These are phyloP conservation scores for Petaurus breviceps DNA, from an alignment of 2,113 vertebrate species.

Conservation along the genomic window DNA sequence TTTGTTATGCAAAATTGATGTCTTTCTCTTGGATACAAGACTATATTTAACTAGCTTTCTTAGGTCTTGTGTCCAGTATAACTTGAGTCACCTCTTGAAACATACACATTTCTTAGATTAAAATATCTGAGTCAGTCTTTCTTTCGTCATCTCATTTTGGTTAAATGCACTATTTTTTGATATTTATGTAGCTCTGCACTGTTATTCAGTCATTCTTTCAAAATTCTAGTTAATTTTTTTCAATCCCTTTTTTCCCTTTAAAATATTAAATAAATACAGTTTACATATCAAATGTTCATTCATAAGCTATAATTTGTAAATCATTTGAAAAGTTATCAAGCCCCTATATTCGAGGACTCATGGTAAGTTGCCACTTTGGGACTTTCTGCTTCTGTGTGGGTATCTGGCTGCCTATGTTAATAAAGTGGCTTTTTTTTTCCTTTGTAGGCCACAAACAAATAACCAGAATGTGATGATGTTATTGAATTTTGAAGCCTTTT, in stretches of 20 bases:
- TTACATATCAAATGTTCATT: neutral
- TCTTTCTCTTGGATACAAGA: neutral
- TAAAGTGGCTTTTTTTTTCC: neutral
- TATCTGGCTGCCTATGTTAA: rapidly evolving
- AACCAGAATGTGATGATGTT: neutral
- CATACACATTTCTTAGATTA: neutral
- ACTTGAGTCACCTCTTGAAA: neutral
- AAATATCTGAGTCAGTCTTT: neutral
- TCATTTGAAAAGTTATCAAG: neutral
- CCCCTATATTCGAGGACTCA: neutral
- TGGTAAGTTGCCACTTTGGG: neutral
- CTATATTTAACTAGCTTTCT: neutral
- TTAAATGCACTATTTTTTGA: neutral
- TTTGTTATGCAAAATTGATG: neutral
- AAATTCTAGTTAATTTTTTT: neutral
- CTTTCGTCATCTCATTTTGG: neutral
- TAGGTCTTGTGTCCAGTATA: neutral
- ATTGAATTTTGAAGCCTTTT: neutral
- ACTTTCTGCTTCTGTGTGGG: neutral
- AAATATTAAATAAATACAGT: neutral
- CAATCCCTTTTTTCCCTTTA: neutral
- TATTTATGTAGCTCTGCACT: neutral
- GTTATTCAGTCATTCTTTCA: neutral
- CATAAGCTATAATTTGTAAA: neutral
- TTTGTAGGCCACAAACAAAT: neutral